Evolutionary conservation across 2,797 vertebrate species (phyloP), one percentile per base, ranked within the genome.

Genomic region (Gephyroberyx darwinii): DNA sequence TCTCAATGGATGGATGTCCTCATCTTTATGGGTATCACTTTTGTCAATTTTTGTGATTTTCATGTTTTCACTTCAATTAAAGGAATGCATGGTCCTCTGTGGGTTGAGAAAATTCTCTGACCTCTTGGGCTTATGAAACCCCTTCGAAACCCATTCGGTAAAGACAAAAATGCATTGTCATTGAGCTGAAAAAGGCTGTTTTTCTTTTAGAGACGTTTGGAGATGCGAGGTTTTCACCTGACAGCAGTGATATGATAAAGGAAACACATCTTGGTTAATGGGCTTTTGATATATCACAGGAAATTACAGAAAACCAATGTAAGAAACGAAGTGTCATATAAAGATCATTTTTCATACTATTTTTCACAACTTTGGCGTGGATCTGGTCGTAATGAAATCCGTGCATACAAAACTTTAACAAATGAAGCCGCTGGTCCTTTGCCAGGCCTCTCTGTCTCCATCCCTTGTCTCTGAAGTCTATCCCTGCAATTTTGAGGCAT

Each of bases 401-500:
- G 26, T 64, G 12, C 5, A 9, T 9, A 5, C 61, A 54, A 72
- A 52, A 66, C 48, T 41, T 74, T 52, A 5, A 43, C 51, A 72
- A 53, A 81, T 74, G 66, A 74, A 66, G 51, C 62, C 30, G 45
- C 69, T 82, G 82, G 61, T 69, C 20, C 58, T 51, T 5, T 43
- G 81, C 79, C 79, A 85, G 65, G 35, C 63, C 17, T 65, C 77
- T 72, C 61, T 20, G 69, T 82, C 81, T 87, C 78, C 77, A 57
- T 69, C 75, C 56, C 69, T 58, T 69, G 80, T 78, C 80, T 78
- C 33, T 31, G 7, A 39, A 59, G 66, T 52, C 58, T 82, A 64
- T 73, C 31, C 63, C 78, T 82, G 74, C 88, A 84, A 84, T 91
- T 86, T 90, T 85, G 73, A 69, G 78, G 84, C 73, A 68, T 86